Conservation (phyloP, 2,888 invertebrate species). For the Pristionchus mayeri region DNA sequence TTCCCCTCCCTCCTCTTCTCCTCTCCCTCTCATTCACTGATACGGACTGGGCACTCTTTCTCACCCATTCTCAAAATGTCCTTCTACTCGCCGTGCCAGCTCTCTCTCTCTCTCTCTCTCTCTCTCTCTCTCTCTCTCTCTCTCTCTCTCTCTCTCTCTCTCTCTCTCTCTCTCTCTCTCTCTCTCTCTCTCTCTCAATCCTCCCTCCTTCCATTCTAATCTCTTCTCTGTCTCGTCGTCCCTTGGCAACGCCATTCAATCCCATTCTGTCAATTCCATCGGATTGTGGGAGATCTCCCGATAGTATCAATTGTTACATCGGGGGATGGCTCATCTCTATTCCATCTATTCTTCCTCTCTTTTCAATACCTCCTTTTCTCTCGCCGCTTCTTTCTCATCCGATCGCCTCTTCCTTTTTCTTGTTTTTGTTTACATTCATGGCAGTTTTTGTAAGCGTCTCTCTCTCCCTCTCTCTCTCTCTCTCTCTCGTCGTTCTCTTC, state of each 20-base stretch:
- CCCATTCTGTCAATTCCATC: not conserved
- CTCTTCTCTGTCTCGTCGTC: not conserved
- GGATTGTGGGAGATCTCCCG: not conserved
- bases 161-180: not conserved
- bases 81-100: not conserved
- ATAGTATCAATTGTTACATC: constrained; percentile 12
- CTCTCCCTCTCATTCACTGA: not conserved
- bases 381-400: not conserved
- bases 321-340: not conserved
- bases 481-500: constrained; percentile 10
- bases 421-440: constrained; percentile 22
- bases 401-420: not conserved
- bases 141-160: not conserved
- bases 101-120: not conserved
- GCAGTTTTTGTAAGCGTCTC: not conserved
- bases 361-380: constrained; percentile 24
- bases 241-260: not conserved
- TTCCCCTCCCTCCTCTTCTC: not conserved
- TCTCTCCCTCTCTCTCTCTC: not conserved
- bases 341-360: not conserved
- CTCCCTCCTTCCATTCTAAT: not conserved
- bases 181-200: not conserved
- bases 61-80: too few species aligned
- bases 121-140: not conserved
- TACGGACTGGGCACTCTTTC: too few species aligned